Conservation (phyloP, 1,140 invertebrate species). For the Periplaneta americana region DNA sequence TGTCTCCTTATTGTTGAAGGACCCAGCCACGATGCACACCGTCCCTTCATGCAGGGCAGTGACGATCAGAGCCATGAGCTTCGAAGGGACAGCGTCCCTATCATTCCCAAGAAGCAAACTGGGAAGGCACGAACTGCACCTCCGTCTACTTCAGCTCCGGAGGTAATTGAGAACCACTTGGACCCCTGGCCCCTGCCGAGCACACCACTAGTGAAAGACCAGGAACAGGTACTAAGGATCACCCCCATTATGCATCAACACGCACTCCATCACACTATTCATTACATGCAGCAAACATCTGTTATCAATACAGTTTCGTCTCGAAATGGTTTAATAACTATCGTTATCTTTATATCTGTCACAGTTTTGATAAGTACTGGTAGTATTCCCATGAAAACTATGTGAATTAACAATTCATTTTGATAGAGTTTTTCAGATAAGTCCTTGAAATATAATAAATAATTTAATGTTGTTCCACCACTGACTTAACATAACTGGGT, state of each 20-base stretch:
- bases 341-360: no score
- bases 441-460: no score
- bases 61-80: slow-evolving; percentile 57
- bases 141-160: slow-evolving; percentile 12
- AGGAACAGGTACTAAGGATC: slow-evolving; percentile 30
- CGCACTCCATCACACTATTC: not conserved
- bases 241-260: not conserved
- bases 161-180: slow-evolving; percentile 16
- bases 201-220: slow-evolving; percentile 26
- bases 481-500: no score
- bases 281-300: not conserved
- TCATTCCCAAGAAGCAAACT: slow-evolving; percentile 16
- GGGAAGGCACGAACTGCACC: slow-evolving; percentile 27
- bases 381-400: no score
- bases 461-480: no score
- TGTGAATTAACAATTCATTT: no score
- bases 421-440: no score
- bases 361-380: no score
- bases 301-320: no score
- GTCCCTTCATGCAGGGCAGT: slow-evolving; percentile 28
- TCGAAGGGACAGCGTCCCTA: slow-evolving; percentile 26
- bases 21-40: slow-evolving; percentile 22
- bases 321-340: no score
- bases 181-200: slow-evolving; percentile 28
- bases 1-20: not conserved